Percentiles rank a stretch among this genome's conserved stretches.
Evolutionary conservation across 2,113 vertebrate species (phyloP).

Genomic region (Etia nguti): DNA sequence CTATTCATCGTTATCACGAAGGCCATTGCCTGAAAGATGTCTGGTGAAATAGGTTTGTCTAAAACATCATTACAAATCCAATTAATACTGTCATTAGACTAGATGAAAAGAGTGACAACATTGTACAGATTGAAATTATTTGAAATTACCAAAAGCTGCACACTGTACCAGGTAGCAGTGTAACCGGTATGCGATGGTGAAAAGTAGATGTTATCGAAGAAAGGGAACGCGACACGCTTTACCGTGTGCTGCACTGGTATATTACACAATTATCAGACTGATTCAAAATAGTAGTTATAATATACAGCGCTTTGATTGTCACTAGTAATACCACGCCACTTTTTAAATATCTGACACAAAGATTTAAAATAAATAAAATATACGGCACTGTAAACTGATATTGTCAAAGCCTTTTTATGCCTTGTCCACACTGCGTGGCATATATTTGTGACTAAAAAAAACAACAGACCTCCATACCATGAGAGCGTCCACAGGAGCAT

Average conservation of each 20-base stretch:
- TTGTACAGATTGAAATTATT: constrained; percentile 24
- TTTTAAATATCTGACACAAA: neutral
- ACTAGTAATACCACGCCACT: neutral
- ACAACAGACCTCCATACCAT: neutral
- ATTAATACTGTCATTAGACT: constrained; percentile 62
- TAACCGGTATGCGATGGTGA: constrained; percentile 13
- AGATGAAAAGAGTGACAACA: constrained; percentile 57
- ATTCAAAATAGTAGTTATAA: neutral
- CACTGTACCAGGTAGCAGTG: constrained; percentile 8
- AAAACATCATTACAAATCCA: constrained; percentile 69
- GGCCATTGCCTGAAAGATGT: constrained; percentile 50
- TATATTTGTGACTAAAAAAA: neutral
- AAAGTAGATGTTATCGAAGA: constrained; percentile 18
- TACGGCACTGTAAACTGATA: neutral
- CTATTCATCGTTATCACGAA: constrained; percentile 43
- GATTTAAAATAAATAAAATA: neutral
- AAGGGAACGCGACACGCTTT: neutral
- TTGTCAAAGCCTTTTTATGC: neutral
- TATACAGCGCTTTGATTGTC: neutral
- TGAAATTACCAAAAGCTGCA: constrained; percentile 36
- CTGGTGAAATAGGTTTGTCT: constrained; percentile 62
- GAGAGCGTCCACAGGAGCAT: neutral
- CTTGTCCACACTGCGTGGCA: neutral
- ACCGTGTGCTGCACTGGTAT: neutral
- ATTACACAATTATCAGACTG: neutral